Evolutionary conservation across 1,140 invertebrate species (phyloP).

Genomic region (Goniozus legneri): DNA sequence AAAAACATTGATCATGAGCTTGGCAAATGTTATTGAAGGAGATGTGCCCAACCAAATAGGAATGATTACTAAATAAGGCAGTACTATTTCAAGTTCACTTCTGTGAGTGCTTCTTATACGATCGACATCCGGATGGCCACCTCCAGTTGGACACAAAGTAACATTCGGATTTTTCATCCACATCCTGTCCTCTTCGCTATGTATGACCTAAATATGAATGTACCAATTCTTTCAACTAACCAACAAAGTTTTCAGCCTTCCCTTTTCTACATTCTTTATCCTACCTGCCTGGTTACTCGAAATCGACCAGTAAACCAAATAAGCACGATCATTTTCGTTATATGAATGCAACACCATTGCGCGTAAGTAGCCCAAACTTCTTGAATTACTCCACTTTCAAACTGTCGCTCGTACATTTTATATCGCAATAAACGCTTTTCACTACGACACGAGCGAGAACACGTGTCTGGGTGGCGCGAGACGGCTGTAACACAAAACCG

Average conservation of each 20-base stretch:
- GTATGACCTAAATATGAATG: slow-evolving; percentile 31
- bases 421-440: too few relatives aligned
- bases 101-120: slow-evolving; percentile 33
- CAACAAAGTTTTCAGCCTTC: too few relatives aligned
- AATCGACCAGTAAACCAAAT: slow-evolving; percentile 38
- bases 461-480: too few relatives aligned
- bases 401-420: too few relatives aligned
- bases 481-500: too few relatives aligned
- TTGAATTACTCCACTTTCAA: background rate
- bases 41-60: slow-evolving; percentile 34
- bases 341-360: slow-evolving; percentile 33
- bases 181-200: slow-evolving; percentile 39
- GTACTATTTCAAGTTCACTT: slow-evolving; percentile 27
- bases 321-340: slow-evolving; percentile 34
- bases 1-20: slow-evolving; percentile 24
- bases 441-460: too few relatives aligned
- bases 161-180: slow-evolving; percentile 32
- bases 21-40: slow-evolving; percentile 19
- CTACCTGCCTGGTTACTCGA: slow-evolving; percentile 35
- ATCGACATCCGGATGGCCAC: slow-evolving; percentile 38
- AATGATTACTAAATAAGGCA: slow-evolving; percentile 29
- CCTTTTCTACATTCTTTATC: too few relatives aligned
- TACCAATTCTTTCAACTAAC: slow-evolving; percentile 6
- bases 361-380: slow-evolving; percentile 28
- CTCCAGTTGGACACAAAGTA: slow-evolving; percentile 24